Evolutionary conservation across 2,888 invertebrate genomes (phyloP), one percentile per base, ranked within the genome.

Genomic region (Anthophora plumipes): DNA sequence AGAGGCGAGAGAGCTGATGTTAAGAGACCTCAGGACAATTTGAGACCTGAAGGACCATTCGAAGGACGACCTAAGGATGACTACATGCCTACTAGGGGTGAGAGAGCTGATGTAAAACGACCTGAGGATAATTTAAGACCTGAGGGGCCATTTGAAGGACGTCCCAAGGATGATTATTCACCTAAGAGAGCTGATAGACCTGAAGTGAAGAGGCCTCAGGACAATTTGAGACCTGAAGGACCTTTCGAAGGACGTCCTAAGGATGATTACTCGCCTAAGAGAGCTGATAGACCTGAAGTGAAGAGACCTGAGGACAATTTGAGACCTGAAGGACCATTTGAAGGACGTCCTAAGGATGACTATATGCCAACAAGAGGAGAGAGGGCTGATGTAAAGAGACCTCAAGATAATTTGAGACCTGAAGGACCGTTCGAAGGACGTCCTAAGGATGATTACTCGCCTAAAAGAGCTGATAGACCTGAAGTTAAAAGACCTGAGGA

Each of bases 1-100:
- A 95, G 85, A 91, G 92, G 86, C 20, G 91, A 91, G 50, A 78
- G 90, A n/a, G 82, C 87, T 0, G 80, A 85, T 1, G 74, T 87
- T 0, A 90, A 84, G 84, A 87, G 91, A 25, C 95, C 90, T 0
- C 84, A 91, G 17, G 80, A 77, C 91, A 94, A 96, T 84, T 88
- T 96, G 0, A 94, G 92, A 77, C 93, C 95, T 0, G 95, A 95
- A 91, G 96, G 96, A 0, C 94, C 73, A 0, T 89, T 94, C 86
- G 85, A 93, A 61, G 86, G 90, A 22, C 89, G 89, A 85, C 93
- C 93, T 75, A 73, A 43, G 11, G 0, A 93, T 1, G 70, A 70
- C 0, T 70, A 12, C n/a, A n/a, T n/a, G 1, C 70, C 60, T 0
- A 60, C 22, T 0, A 41, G 11, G 0, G 95, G 95, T 25, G 96